Percentiles rank a stretch among this genome's conserved stretches.
Evolutionary conservation across 92 coral and sea anemone species (phyloP).

Genomic region (Actinernus sp.): DNA sequence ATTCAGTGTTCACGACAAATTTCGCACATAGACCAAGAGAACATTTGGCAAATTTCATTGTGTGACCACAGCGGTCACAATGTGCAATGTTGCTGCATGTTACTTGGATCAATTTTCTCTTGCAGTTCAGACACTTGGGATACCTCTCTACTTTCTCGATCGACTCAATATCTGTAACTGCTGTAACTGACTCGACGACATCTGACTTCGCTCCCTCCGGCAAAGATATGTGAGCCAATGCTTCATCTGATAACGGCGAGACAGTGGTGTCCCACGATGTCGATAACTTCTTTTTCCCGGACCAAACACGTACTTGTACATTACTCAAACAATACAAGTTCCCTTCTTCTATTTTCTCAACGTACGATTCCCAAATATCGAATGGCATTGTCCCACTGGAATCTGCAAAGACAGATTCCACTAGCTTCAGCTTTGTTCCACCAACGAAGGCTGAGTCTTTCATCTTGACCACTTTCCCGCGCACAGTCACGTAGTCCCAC

Average conservation of each 20-base stretch:
- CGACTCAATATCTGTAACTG: slow-evolving; percentile 2
- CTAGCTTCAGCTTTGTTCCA: slow-evolving; percentile 14
- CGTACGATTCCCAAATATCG: slow-evolving; percentile 50
- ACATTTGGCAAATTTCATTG: background rate
- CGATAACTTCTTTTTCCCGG: slow-evolving; percentile 22
- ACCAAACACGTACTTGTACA: slow-evolving; percentile 46
- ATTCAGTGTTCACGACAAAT: slow-evolving; percentile 15
- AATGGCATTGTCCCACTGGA: slow-evolving; percentile 25
- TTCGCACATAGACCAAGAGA: background rate
- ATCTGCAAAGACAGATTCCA: slow-evolving; percentile 36
- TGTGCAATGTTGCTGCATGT: slow-evolving; percentile 6
- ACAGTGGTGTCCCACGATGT: slow-evolving; percentile 21
- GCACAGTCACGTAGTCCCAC: slow-evolving; percentile 55
- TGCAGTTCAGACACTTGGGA: slow-evolving; percentile 23
- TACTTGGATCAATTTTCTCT: slow-evolving; percentile 44
- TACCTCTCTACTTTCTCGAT: slow-evolving; percentile 30
- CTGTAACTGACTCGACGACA: background rate
- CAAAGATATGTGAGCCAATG: background rate
- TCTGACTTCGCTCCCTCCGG: background rate
- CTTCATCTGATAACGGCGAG: slow-evolving; percentile 7
- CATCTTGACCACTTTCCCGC: slow-evolving; percentile 45
- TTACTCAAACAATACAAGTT: slow-evolving; percentile 13
- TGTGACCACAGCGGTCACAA: slow-evolving; percentile 1
- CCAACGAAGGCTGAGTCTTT: slow-evolving; percentile 40
- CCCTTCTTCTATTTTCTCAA: slow-evolving; percentile 24